A percentile compares a stretch with the other conserved stretches of the same genome.
phyloP scores from a whole-genome alignment of 1,140 invertebrate species.

The Euwallacea fornicatus region DNA sequence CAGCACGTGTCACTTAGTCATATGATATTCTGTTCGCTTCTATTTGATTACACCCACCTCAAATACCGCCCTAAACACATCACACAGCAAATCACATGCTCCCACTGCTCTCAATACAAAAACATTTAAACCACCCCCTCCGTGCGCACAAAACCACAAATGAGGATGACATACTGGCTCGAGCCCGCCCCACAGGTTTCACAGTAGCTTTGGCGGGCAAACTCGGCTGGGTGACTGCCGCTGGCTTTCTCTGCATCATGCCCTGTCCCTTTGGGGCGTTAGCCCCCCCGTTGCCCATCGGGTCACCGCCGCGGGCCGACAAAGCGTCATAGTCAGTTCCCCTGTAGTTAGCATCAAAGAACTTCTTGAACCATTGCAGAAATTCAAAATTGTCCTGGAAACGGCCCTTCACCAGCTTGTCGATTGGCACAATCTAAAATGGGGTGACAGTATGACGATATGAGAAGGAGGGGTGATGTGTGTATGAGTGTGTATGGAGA shows the following conservation, averaged over 20 bases:
- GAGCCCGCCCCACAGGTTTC: conserved; percentile 56
- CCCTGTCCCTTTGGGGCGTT: conserved; percentile 61
- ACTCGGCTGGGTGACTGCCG: conserved; percentile 47
- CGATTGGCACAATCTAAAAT: conserved; percentile 79
- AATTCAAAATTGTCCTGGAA: conserved; percentile 99
- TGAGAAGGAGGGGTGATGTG: conserved; percentile 4
- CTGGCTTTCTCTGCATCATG: conserved; percentile 53
- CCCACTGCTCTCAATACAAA: too few species aligned
- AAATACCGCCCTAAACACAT: too few species aligned
- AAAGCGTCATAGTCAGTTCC: conserved; percentile 90
- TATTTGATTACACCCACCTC: too few species aligned
- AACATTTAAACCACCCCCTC: too few species aligned
- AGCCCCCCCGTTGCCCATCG: conserved; percentile 71
- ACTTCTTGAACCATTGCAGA: conserved; percentile 99
- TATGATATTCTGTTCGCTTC: too few species aligned
- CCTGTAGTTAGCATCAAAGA: conserved; percentile 97
- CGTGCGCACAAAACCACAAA: too few species aligned
- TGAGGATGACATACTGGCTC: conserved; percentile 52
- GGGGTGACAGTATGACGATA: conserved; percentile 22
- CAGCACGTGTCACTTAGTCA: too few species aligned
- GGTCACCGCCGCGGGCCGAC: conserved; percentile 78
- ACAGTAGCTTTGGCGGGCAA: conserved; percentile 26
- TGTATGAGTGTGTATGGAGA: not conserved
- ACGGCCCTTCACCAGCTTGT: conserved; percentile 89
- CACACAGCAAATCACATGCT: too few species aligned